These are phyloP conservation scores for Tinea semifulvella DNA, from an alignment of 2,888 invertebrate species.

Conservation along the genomic window DNA sequence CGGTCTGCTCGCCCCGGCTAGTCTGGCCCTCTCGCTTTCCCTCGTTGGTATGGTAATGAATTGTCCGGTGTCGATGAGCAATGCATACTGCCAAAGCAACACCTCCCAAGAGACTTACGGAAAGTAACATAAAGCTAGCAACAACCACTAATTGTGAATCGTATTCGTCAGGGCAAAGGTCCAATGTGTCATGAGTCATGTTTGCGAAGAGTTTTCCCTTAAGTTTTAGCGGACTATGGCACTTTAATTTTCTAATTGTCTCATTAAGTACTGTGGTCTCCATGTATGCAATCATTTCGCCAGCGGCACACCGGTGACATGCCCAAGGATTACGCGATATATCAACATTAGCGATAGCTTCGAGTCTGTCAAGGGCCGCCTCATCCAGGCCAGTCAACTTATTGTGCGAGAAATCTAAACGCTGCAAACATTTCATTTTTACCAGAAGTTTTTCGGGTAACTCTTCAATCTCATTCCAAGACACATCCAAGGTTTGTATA, in stretches of 20 bases:
- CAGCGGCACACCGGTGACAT: slow-evolving; percentile 72
- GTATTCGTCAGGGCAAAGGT: slow-evolving; percentile 54
- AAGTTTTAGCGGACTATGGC: slow-evolving; percentile 66
- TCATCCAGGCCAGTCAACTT: slow-evolving; percentile 71
- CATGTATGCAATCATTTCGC: slow-evolving; percentile 64
- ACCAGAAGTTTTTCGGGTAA: slow-evolving; percentile 66
- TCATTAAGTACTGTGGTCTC: slow-evolving; percentile 61
- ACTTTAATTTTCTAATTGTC: slow-evolving; percentile 61
- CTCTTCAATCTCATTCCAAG: slow-evolving; percentile 72
- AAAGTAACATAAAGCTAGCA: slow-evolving; percentile 52
- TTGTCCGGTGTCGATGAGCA: slow-evolving; percentile 73
- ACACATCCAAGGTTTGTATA: slow-evolving; percentile 74
- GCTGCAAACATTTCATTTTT: slow-evolving; percentile 66
- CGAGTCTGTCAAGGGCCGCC: slow-evolving; percentile 63
- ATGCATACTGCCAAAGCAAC: slow-evolving; percentile 70
- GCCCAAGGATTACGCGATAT: slow-evolving; percentile 73
- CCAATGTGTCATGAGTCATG: slow-evolving; percentile 38
- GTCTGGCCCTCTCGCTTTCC: slow-evolving; percentile 63
- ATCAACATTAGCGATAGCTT: slow-evolving; percentile 61
- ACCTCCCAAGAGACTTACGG: slow-evolving; percentile 54
- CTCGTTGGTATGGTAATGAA: slow-evolving; percentile 84
- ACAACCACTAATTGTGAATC: slow-evolving; percentile 67
- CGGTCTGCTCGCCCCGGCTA: slow-evolving; percentile 35
- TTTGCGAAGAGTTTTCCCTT: slow-evolving; percentile 47
- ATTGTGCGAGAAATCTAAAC: slow-evolving; percentile 79